Evolutionary conservation across 1,140 invertebrate species (phyloP).

Genomic region (Drosophila seguyi): DNA sequence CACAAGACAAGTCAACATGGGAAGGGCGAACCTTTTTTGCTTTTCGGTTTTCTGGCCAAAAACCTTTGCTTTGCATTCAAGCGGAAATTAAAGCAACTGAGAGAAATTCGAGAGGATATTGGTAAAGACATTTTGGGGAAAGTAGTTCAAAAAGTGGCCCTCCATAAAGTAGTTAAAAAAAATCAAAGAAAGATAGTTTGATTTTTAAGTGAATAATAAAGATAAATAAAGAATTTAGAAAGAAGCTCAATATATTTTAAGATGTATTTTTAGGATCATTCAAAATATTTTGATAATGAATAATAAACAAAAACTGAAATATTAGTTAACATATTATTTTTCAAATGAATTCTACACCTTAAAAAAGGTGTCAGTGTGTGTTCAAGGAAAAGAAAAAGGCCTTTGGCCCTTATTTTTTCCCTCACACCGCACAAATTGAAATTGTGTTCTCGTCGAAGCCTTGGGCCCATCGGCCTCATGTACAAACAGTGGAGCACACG

Average conservation of each 20-base stretch:
- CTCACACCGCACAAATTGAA: slow-evolving; percentile 62
- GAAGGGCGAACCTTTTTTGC: slow-evolving; percentile 54
- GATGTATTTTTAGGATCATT: neutral
- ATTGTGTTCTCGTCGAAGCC: slow-evolving; percentile 62
- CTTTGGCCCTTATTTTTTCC: slow-evolving; percentile 47
- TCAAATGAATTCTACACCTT: neutral
- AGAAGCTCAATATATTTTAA: neutral
- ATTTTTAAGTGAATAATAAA: neutral
- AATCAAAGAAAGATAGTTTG: neutral
- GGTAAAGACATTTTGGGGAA: neutral
- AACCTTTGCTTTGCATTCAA: slow-evolving; percentile 80
- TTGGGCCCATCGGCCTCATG: slow-evolving; percentile 38
- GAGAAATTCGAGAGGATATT: slow-evolving; percentile 13
- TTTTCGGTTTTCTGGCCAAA: slow-evolving; percentile 31
- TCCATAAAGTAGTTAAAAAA: too few species aligned
- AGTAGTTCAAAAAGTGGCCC: neutral
- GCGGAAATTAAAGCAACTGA: slow-evolving; percentile 74
- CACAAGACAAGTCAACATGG: slow-evolving; percentile 67
- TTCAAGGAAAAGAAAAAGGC: slow-evolving; percentile 11
- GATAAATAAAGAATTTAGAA: neutral
- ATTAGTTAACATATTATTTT: too few species aligned
- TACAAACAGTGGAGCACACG: slow-evolving; percentile 24
- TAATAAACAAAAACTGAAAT: neutral
- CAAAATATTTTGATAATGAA: neutral
- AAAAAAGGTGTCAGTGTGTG: neutral